Evolutionary conservation across 1,140 invertebrate genomes (phyloP), one percentile per base, ranked within the genome.

Genomic region (Panonychus citri): DNA sequence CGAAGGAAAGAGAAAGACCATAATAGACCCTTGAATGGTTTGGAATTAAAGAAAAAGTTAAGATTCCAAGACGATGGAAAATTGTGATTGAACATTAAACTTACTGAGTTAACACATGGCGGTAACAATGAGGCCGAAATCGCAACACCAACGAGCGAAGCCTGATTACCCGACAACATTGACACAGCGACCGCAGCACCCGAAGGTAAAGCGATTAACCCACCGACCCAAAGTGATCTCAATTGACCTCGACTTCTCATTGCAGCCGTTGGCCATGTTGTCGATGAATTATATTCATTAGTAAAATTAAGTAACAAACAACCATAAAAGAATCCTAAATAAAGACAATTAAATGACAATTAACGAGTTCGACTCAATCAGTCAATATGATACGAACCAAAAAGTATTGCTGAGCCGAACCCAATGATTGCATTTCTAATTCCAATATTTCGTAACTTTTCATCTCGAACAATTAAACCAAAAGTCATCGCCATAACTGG

Each of bases 121-220:
- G 84, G 84, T 52, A 89, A 65, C 34, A 87, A 69, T 1, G 84
- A 87, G 2, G 85, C 84, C 3, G 84, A 86, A 65, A 88, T 87
- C 5, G 85, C 85, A 39, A 89, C 85, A 61, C 84, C 84, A 59
- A 89, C 86, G 40, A 88, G 66, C 2, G 84, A 84, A 1, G 82
- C 82, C 42, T 79, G 79, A 64, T 82, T 86, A 19, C 83, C 83
- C 64, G 84, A 82, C 1, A 89, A 71, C 34, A 88, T 71, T 30
- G 83, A 83, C n/a, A 89, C 73, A 1, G 84, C 84, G 1, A 89
- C 83, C 13, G 83, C 85, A 1, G 77, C 78, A n/a, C 81, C 81
- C 1, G 80, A 81, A 1, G 80, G 71, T 1, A 82, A 61, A 0
- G 81, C 81, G 21, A 82, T 76, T 27, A 83, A 67, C 3, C 76